Percentiles rank a stretch among this genome's conserved stretches.
Conservation (phyloP, 53 echinoderm and acorn worm species). For the Temnopleurus reevesii region DNA sequence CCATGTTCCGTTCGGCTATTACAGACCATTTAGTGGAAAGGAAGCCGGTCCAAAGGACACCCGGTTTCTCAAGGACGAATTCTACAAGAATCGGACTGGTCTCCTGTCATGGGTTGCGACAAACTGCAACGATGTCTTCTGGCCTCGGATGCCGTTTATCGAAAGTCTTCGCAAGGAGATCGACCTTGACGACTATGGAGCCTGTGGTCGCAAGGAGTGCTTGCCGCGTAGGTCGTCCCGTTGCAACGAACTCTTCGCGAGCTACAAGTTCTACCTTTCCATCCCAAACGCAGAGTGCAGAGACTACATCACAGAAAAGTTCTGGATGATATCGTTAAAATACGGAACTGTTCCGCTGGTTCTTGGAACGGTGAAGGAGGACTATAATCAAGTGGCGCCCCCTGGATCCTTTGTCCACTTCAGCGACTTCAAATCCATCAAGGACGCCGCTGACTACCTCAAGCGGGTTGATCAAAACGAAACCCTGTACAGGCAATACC, state of each 20-base stretch:
- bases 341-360: constrained; percentile 79
- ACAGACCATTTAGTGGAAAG: not conserved
- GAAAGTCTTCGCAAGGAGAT: constrained; percentile 57
- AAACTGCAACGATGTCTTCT: constrained; percentile 65
- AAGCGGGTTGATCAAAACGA: constrained; percentile 59
- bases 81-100: constrained; percentile 33
- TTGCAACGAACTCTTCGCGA: constrained; percentile 68
- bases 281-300: constrained; percentile 81
- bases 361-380: constrained; percentile 69
- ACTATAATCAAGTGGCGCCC: constrained; percentile 73
- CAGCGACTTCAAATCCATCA: constrained; percentile 64
- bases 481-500: constrained; percentile 70
- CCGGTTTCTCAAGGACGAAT: not conserved
- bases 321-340: constrained; percentile 68
- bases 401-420: constrained; percentile 81
- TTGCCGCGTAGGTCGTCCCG: constrained; percentile 68
- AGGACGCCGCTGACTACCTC: constrained; percentile 64
- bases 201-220: constrained; percentile 72
- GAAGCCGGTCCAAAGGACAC: not conserved
- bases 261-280: constrained; percentile 76
- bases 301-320: constrained; percentile 89
- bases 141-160: constrained; percentile 82
- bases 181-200: constrained; percentile 72
- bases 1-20: constrained; percentile 69
- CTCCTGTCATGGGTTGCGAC: constrained; percentile 51